phyloP scores from a whole-genome alignment of 2,797 vertebrate species.

The Chanos chanos region DNA sequence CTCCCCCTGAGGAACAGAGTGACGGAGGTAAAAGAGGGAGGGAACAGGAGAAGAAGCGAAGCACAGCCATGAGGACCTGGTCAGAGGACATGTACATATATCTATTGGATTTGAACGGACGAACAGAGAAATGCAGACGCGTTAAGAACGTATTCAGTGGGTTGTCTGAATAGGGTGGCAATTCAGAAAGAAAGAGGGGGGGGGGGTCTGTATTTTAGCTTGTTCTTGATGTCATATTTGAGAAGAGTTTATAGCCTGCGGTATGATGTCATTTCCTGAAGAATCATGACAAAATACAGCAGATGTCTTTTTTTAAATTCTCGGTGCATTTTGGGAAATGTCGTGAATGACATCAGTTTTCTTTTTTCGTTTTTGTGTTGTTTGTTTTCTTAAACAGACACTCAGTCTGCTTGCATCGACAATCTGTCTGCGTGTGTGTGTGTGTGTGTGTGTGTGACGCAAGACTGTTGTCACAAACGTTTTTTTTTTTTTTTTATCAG shows the following conservation, averaged over 20 bases:
- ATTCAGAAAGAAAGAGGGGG: not conserved
- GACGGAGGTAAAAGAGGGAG: no score
- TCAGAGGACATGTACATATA: no score
- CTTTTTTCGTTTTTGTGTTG: not conserved
- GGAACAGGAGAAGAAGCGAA: no score
- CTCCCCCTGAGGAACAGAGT: no score
- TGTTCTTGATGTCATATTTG: conserved; percentile 34
- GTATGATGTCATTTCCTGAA: conserved; percentile 52
- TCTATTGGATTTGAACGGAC: no score
- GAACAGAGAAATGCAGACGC: not conserved
- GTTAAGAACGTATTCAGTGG: not conserved
- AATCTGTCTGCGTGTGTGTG: conserved; percentile 61
- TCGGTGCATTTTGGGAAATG: conserved; percentile 34
- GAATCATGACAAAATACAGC: not conserved
- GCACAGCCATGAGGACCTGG: no score
- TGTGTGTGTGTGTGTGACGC: conserved; percentile 27
- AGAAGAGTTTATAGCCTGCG: conserved; percentile 36
- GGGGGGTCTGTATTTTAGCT: conserved; percentile 14
- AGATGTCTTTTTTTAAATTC: conserved; percentile 13
- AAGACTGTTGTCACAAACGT: no score
- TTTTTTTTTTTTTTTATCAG: no score
- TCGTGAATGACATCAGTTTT: not conserved
- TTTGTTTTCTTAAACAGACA: not conserved
- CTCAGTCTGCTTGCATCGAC: conserved; percentile 64
- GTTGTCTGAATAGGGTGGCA: conserved; percentile 6